A percentile compares a stretch with the other conserved stretches of the same genome.
Conservation (phyloP, 1,140 invertebrate species). For the Drosophila santomea region DNA sequence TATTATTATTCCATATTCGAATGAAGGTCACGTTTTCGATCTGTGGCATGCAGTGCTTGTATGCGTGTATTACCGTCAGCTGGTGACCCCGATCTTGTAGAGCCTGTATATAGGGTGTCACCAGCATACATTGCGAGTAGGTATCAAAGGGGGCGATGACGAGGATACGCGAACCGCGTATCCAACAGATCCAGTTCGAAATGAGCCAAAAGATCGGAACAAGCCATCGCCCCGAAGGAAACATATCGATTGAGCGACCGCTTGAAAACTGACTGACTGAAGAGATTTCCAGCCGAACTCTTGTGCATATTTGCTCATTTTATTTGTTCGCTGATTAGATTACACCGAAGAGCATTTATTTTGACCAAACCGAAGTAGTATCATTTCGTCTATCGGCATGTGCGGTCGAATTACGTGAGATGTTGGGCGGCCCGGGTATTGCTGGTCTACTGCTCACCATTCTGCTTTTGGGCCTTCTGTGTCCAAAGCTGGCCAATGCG, state of each 20-base stretch:
- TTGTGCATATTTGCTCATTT: slow-evolving; percentile 3
- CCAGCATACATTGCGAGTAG: slow-evolving; percentile 45
- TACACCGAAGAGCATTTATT: slow-evolving; percentile 1
- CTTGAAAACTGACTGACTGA: neutral
- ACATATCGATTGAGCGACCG: slow-evolving; percentile 8
- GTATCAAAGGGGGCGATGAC: slow-evolving; percentile 43
- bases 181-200: neutral
- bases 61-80: slow-evolving; percentile 56
- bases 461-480: slow-evolving; percentile 7
- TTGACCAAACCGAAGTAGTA: slow-evolving; percentile 11
- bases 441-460: slow-evolving; percentile 22
- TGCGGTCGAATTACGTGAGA: slow-evolving; percentile 32
- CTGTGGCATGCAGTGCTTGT: slow-evolving; percentile 8
- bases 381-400: slow-evolving; percentile 40
- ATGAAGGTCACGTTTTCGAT: slow-evolving; percentile 29
- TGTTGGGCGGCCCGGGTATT: slow-evolving; percentile 10
- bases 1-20: slow-evolving; percentile 16
- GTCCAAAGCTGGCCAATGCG: slow-evolving; percentile 6
- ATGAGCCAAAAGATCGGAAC: neutral
- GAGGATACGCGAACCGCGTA: slow-evolving; percentile 19
- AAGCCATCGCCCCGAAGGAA: slow-evolving; percentile 3
- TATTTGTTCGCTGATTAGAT: slow-evolving; percentile 28
- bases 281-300: neutral
- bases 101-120: slow-evolving; percentile 45
- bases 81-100: slow-evolving; percentile 55